A percentile compares a stretch with the other conserved stretches of the same genome.
phyloP scores from a whole-genome alignment of 2,797 vertebrate species.

The Myripristis jacobus region DNA sequence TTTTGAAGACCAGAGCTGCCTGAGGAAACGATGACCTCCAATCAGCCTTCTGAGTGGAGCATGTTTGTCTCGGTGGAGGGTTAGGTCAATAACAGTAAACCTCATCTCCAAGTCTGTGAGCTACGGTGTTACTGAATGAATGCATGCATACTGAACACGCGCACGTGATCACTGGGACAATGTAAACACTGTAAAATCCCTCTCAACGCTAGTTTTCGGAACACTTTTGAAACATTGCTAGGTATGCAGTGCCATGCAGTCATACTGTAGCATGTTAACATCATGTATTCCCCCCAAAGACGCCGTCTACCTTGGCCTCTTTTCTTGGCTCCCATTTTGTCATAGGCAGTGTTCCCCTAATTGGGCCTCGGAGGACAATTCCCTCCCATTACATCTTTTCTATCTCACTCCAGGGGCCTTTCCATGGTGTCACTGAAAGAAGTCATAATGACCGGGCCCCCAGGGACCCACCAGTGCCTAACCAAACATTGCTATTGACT shows the following conservation, averaged over 20 bases:
- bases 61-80: conserved; percentile 20
- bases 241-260: conserved; percentile 6
- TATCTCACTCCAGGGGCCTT: conserved; percentile 53
- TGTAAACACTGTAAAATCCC: not conserved
- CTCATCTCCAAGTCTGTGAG: conserved; percentile 14
- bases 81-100: conserved; percentile 7
- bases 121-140: not conserved
- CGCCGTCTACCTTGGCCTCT: conserved; percentile 41
- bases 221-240: not conserved
- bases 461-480: conserved; percentile 36
- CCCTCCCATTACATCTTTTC: conserved; percentile 57
- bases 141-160: no score
- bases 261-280: conserved; percentile 39
- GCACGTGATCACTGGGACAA: not conserved
- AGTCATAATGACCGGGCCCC: conserved; percentile 47
- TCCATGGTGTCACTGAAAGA: conserved; percentile 52
- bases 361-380: conserved; percentile 69
- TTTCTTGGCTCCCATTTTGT: conserved; percentile 58
- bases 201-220: not conserved
- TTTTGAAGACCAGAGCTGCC: conserved; percentile 33
- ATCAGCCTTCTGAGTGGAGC: conserved; percentile 18
- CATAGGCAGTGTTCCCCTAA: conserved; percentile 63
- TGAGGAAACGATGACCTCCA: conserved; percentile 21
- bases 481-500: conserved; percentile 44
- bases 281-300: conserved; percentile 34